Base-by-base conservation (phyloP, 2,797 vertebrate genomes). In the Oreochromis mossambicus region DNA sequence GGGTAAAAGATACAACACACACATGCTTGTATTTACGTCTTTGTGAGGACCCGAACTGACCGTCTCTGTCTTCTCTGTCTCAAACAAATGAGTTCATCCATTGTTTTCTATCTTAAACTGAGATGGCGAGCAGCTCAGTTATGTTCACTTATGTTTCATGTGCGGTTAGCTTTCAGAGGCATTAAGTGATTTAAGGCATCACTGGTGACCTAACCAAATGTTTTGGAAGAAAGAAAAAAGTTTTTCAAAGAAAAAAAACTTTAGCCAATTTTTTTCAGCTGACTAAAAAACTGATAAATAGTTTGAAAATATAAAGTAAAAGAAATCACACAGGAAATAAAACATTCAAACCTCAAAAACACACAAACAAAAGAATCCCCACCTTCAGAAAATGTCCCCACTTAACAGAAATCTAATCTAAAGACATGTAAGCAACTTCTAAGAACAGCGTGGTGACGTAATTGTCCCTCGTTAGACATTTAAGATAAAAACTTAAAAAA, bases 171-270 rank as follows among this genome's bases (percentile, higher is more conserved):
- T 10, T 26, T 70, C 21, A 26, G 24, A 46, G 5, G 21, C 66
- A 70, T 26, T 46, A 43, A 26, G 38, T 15, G 13, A 70, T 0
- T 43, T 24, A 43, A 46, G 0, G 24, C 3, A 29, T 73, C 66
- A 2, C 14, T 19, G 24, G 24, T 73, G 41, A 11, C 8, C 5
- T 46, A 70, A 70, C 41, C 24, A 26, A 26, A 26, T 7, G 66
- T 29, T 70, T 38, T 5, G 0, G 0, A 2, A 9, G 8, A 0
- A 0, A 1, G 2, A 2, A 15, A 11, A 11, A 61, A 1, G 29
- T 9, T 68, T 43, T 70, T 70, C 21, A 17, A 26, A 3, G 21
- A 1, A 15, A 8, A 13, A 0, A 5, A 11, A 29, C 5, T 3
- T 0, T 70, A 26, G 21, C 1, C 66, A 17, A 7, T 15, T 15